A percentile compares a stretch with the other conserved stretches of the same genome.
These are phyloP conservation scores for Cryptocephalus moraei DNA, from an alignment of 2,888 invertebrate species.

Conservation along the genomic window DNA sequence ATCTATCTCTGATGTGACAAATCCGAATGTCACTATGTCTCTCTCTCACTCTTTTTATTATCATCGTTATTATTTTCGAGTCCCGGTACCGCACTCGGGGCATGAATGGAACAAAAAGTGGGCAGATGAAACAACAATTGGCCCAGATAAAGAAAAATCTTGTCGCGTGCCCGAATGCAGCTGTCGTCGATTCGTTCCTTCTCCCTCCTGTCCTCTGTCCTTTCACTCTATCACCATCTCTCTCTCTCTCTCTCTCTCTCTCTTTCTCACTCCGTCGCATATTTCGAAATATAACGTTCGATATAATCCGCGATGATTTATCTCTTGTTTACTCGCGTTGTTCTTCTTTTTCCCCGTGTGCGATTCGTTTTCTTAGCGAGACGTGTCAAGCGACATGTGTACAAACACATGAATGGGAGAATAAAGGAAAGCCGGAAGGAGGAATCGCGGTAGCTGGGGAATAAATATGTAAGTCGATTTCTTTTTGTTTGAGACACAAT, in stretches of 20 bases:
- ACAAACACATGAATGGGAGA: slow-evolving; percentile 2
- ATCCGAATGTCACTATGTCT: too few species aligned
- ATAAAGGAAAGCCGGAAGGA: background rate
- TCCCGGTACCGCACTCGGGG: background rate
- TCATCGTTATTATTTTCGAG: background rate
- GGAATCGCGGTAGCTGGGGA: too few species aligned
- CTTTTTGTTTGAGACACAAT: too few species aligned
- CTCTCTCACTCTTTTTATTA: too few species aligned
- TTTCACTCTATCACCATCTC: too few species aligned
- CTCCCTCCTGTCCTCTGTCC: too few species aligned
- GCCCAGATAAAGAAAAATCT: slow-evolving; percentile 35
- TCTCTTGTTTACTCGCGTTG: slow-evolving; percentile 14
- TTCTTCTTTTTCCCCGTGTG: slow-evolving; percentile 1
- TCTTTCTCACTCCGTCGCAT: slow-evolving; percentile 8
- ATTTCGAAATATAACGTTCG: slow-evolving; percentile 25
- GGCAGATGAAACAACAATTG: slow-evolving; percentile 38
- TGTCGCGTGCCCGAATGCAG: slow-evolving; percentile 33
- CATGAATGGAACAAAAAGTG: slow-evolving; percentile 14
- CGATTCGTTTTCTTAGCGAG: background rate
- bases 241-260: too few species aligned
- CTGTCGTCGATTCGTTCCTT: slow-evolving; percentile 11
- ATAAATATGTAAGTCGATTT: too few species aligned
- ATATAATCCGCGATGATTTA: slow-evolving; percentile 16
- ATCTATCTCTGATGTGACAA: too few species aligned
- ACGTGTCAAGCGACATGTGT: slow-evolving; percentile 7